Conservation (phyloP, 2,888 invertebrate species). For the Podabrus alpinus region DNA sequence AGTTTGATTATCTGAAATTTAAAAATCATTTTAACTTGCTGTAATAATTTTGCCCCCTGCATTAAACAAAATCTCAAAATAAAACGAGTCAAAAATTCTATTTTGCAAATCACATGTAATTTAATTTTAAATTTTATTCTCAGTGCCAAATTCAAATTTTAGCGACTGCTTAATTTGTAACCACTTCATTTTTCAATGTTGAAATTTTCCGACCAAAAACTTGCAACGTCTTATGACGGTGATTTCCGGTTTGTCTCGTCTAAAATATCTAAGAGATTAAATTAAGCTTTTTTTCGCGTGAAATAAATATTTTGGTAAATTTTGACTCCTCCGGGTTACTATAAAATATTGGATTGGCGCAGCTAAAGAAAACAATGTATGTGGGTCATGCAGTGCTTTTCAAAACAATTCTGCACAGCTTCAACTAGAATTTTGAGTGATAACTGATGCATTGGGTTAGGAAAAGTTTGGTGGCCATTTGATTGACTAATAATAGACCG, state of each 20-base stretch:
- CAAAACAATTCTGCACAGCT: background rate
- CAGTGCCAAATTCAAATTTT: background rate
- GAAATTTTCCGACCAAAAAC: background rate
- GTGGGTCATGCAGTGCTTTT: conserved; percentile 4
- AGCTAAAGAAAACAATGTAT: conserved; percentile 6
- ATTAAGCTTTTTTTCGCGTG: background rate
- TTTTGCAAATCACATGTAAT: background rate
- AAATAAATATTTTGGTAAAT: conserved; percentile 3
- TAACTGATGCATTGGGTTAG: background rate
- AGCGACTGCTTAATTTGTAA: background rate
- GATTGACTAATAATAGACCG: background rate
- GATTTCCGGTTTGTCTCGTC: background rate
- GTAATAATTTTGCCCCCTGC: background rate
- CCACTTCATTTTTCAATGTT: background rate
- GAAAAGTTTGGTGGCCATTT: background rate
- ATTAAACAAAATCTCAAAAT: background rate
- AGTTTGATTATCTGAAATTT: background rate
- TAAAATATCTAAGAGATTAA: background rate
- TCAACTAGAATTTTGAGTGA: background rate
- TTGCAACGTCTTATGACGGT: background rate
- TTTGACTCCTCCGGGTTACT: background rate
- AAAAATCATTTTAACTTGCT: background rate
- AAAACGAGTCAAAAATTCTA: background rate
- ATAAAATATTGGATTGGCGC: background rate
- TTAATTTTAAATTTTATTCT: background rate